Conservation (phyloP, 2,113 vertebrate species). For the Archilochus colubris region DNA sequence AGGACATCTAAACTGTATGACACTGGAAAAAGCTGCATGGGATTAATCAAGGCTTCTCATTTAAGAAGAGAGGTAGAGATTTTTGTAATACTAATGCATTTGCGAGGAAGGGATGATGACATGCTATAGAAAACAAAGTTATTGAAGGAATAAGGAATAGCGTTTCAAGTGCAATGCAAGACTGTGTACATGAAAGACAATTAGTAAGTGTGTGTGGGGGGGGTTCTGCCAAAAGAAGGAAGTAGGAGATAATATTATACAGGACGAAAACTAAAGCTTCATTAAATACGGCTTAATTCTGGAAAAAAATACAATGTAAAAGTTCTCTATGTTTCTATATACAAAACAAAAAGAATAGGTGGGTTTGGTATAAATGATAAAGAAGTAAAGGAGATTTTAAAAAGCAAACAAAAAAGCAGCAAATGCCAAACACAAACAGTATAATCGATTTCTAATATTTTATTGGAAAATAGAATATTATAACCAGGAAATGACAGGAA, state of each 20-base stretch:
- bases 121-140: neutral
- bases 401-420: neutral
- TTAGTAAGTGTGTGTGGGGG: neutral
- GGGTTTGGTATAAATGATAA: neutral
- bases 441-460: neutral
- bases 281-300: neutral
- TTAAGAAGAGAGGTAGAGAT: neutral
- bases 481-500: neutral
- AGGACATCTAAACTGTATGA: neutral
- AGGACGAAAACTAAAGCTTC: neutral
- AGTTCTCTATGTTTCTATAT: neutral
- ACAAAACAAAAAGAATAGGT: neutral
- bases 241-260: neutral
- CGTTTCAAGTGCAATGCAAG: neutral
- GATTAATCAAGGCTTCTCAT: neutral
- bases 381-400: neutral
- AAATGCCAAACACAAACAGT: neutral
- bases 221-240: neutral
- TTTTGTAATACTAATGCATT: neutral
- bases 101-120: neutral
- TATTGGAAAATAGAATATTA: neutral
- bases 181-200: neutral
- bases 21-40: neutral
- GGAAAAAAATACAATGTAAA: neutral
- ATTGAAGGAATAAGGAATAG: neutral